Conservation (phyloP, 2,888 invertebrate genomes). For the Euplexia lucipara region DNA sequence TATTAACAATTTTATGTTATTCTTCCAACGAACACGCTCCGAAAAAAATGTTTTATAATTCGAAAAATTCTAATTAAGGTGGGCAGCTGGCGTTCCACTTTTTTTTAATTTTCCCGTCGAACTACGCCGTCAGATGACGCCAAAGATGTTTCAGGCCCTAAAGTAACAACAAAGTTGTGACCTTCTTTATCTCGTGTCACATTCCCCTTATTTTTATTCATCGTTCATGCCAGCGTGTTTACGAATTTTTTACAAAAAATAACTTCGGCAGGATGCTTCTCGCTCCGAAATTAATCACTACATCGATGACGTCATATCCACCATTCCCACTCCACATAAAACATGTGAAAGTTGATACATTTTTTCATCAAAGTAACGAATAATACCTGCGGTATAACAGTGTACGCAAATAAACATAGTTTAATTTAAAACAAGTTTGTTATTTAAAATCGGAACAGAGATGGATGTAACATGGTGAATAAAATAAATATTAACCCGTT, state of each 20-base stretch:
- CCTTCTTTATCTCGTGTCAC: conserved; percentile 74
- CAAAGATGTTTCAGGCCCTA: conserved; percentile 78
- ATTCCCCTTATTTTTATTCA: conserved; percentile 66
- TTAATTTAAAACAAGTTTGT: conserved; percentile 57
- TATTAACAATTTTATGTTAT: conserved; percentile 74
- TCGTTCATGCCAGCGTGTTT: conserved; percentile 56
- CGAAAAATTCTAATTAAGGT: conserved; percentile 89
- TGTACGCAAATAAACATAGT: conserved; percentile 58
- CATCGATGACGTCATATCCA: conserved; percentile 12
- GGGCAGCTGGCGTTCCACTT: conserved; percentile 83
- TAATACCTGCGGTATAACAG: conserved; percentile 35
- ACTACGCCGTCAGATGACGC: conserved; percentile 85
- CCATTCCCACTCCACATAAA: conserved; percentile 22
- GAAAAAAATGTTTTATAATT: conserved; percentile 83
- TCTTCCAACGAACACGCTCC: conserved; percentile 68
- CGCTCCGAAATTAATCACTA: conserved; percentile 38
- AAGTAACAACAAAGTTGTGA: conserved; percentile 78
- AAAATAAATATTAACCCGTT: conserved; percentile 82
- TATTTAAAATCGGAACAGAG: conserved; percentile 76
- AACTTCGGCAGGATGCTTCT: conserved; percentile 17
- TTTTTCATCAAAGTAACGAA: conserved; percentile 34
- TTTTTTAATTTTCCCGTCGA: conserved; percentile 86
- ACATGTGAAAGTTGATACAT: conserved; percentile 11
- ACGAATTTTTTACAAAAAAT: conserved; percentile 46
- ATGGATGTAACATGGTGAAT: conserved; percentile 77